phyloP scores from a whole-genome alignment of 2,888 invertebrate species.

The Melitaea athalia region DNA sequence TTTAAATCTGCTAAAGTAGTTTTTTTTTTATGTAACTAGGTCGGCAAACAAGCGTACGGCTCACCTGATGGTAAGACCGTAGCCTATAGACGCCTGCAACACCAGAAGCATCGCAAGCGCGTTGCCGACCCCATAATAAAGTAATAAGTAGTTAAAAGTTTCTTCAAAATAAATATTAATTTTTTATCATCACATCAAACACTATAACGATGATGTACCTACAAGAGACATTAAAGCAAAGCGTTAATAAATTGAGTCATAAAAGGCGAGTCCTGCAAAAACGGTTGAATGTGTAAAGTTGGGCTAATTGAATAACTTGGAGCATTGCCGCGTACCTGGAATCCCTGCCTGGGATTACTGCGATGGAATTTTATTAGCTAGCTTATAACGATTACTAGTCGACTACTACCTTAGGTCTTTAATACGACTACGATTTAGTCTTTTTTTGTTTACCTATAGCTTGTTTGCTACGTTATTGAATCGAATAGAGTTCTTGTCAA shows the following conservation, averaged over 20 bases:
- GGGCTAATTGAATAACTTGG: slow-evolving; percentile 34
- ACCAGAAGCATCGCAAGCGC: too few relatives aligned
- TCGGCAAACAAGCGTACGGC: too few relatives aligned
- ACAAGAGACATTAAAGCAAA: slow-evolving; percentile 15
- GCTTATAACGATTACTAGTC: slow-evolving; percentile 24
- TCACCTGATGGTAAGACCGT: too few relatives aligned
- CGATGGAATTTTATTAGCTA: slow-evolving; percentile 28
- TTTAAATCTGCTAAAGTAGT: too few relatives aligned
- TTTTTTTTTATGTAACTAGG: too few relatives aligned
- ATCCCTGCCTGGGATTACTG: slow-evolving; percentile 23
- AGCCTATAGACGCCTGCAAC: too few relatives aligned
- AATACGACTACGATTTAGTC: slow-evolving; percentile 5
- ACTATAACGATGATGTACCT: not conserved
- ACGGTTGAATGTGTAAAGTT: slow-evolving; percentile 30
- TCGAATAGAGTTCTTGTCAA: not conserved
- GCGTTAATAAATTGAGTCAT: slow-evolving; percentile 22
- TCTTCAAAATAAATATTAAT: not conserved
- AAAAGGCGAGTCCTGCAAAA: slow-evolving; percentile 21
- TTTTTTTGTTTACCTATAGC: not conserved
- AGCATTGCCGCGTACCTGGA: slow-evolving; percentile 21
- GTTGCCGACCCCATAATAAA: too few relatives aligned
- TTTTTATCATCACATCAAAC: not conserved
- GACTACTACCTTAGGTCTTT: slow-evolving; percentile 7
- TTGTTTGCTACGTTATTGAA: not conserved
- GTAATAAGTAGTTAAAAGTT: too few relatives aligned